Base-by-base conservation (phyloP, 1,140 invertebrate genomes). In the Triops cancriformis region DNA sequence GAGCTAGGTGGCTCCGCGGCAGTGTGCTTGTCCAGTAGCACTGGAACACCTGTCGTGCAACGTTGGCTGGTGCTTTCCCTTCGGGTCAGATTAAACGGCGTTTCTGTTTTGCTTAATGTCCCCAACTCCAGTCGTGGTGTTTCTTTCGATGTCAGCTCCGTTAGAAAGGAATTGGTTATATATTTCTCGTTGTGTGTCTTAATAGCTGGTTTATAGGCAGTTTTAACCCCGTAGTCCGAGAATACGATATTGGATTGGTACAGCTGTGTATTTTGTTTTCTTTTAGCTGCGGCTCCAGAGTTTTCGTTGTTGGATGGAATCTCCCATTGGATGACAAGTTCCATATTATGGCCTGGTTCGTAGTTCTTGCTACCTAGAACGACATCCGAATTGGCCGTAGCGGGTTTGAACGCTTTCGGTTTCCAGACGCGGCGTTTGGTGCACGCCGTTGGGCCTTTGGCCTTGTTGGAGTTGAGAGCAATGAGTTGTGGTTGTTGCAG, bases 321-420 rank as follows among this genome's bases (percentile, higher is more conserved):
- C 23, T 78, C 77, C 77, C 77, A 78, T 26, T 78, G 73, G 77
- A 78, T 78, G 23, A 72, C 77, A 41, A 78, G 72, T 45, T 78
- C 77, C 72, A 78, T 78, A 26, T 74, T 41, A 26, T 78, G 73
- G 7, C 72, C 28, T 42, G 74, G n/a, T 45, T 31, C 37, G 26
- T 31, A 28, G 14, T 14, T 76, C 26, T 42, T 26, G 26, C n/a
- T 72, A 18, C 42, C 72, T 14, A 78, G 26, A 26, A 73, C 73
- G 26, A 73, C 42, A 28, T 28, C 41, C 23, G 73, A 78, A 14
- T 23, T 74, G 23, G 26, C 73, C 37, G 12, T 74, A n/a, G 23
- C 23, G 11, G 51, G 51, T 64, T 64, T 64, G 23, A 64, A 64
- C 10, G 51, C 51, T 64, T 64, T 64, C 18, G 51, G 14, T 23